Conservation (phyloP, 2,888 invertebrate species). For the Hydrotaea diabolus region DNA sequence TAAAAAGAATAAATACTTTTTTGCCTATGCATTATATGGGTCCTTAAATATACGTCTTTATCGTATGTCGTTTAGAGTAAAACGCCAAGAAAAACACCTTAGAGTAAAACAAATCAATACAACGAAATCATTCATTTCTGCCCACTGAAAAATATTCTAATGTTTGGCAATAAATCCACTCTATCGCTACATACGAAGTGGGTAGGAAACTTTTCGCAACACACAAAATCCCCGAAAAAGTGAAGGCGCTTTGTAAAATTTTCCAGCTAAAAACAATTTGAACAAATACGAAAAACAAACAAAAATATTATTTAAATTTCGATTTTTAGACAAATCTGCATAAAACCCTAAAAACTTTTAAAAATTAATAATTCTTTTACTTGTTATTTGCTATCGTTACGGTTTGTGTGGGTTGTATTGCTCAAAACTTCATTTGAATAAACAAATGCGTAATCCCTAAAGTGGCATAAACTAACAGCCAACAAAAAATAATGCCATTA, state of each 20-base stretch:
- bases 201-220: background rate
- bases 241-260: background rate
- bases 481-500: background rate
- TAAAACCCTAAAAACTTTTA: background rate
- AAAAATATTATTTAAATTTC: conserved; percentile 5
- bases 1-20: no score
- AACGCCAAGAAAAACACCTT: no score
- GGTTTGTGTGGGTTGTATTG: background rate
- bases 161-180: background rate
- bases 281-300: background rate
- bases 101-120: no score
- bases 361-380: background rate
- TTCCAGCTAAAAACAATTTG: background rate
- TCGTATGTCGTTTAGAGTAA: no score
- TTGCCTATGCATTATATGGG: no score
- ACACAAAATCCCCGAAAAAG: background rate
- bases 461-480: background rate
- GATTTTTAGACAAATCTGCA: background rate
- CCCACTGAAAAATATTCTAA: background rate
- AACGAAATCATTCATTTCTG: background rate
- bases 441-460: conserved; percentile 7
- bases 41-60: no score
- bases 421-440: background rate
- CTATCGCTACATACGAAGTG: background rate
- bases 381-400: background rate